phyloP scores from a whole-genome alignment of 2,113 vertebrate genomes.

The Acanthisitta chloris region DNA sequence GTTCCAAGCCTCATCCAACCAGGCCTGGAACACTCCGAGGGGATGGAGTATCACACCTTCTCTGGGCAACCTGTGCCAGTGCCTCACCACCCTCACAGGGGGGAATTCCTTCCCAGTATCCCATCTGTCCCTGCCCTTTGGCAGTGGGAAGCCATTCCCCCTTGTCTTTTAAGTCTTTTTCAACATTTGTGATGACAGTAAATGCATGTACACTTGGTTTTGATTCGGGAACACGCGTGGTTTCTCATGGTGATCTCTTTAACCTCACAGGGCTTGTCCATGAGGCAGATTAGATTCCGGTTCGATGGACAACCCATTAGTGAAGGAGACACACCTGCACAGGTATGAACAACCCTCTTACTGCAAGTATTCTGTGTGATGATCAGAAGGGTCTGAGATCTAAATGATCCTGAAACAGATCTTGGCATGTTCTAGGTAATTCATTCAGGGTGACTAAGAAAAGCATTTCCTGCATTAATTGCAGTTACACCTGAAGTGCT shows the following conservation, averaged over 20 bases:
- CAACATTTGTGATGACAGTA: background rate
- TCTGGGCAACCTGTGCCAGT: background rate
- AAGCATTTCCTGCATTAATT: background rate
- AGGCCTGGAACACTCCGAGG: background rate
- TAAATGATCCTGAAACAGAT: background rate
- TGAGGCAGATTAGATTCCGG: conserved; percentile 90
- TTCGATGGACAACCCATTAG: conserved; percentile 95
- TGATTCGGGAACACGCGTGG: background rate
- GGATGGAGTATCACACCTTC: background rate
- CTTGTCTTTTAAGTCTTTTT: background rate
- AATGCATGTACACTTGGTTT: background rate
- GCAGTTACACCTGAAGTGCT: background rate
- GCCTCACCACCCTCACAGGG: accelerated
- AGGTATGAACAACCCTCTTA: conserved; percentile 74
- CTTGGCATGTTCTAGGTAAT: background rate
- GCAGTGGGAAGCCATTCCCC: background rate
- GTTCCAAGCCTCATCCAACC: accelerated
- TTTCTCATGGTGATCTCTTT: background rate
- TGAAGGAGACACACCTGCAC: conserved; percentile 90
- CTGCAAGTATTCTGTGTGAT: background rate
- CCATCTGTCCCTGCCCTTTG: background rate
- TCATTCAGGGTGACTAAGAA: background rate
- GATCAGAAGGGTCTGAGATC: background rate
- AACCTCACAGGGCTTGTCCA: conserved; percentile 82
- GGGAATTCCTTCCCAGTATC: background rate